Percentiles rank a stretch among this genome's conserved stretches.
Evolutionary conservation across 2,888 invertebrate species (phyloP).

Genomic region (Brachyptera risi): DNA sequence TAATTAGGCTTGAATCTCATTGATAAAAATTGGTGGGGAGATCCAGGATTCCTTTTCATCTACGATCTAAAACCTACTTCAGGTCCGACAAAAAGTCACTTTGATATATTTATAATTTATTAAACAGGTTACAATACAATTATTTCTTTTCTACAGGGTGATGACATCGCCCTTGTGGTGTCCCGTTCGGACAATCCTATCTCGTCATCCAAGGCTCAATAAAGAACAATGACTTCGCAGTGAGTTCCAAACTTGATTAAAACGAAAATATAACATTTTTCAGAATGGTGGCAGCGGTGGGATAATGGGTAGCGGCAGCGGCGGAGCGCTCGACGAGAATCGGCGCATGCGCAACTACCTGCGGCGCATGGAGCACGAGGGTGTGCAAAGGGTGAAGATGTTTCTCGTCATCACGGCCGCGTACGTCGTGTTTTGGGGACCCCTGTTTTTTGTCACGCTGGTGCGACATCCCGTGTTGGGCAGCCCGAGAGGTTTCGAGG

Average conservation of each 20-base stretch:
- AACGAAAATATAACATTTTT: too few relatives aligned
- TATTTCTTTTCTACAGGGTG: too few relatives aligned
- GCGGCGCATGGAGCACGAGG: constrained; percentile 72
- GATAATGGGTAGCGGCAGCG: constrained; percentile 42
- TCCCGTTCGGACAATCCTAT: too few relatives aligned
- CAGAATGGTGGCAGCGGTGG: background rate
- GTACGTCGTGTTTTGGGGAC: constrained; percentile 87
- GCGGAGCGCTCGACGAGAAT: constrained; percentile 62
- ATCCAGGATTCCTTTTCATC: too few relatives aligned
- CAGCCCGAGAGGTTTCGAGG: constrained; percentile 71
- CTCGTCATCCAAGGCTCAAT: background rate
- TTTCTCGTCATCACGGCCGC: constrained; percentile 80
- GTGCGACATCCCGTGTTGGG: constrained; percentile 71
- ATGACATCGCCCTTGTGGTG: too few relatives aligned
- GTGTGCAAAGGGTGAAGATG: constrained; percentile 78
- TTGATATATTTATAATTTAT: too few relatives aligned
- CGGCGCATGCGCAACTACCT: constrained; percentile 72
- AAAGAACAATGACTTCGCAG: background rate
- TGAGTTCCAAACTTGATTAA: background rate
- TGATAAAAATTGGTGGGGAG: too few relatives aligned
- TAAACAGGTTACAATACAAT: too few relatives aligned
- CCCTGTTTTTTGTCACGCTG: constrained; percentile 79
- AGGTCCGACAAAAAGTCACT: too few relatives aligned
- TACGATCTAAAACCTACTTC: too few relatives aligned
- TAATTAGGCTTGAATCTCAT: too few relatives aligned